Evolutionary conservation across 1,140 invertebrate species (phyloP).

Genomic region (Musca domestica): DNA sequence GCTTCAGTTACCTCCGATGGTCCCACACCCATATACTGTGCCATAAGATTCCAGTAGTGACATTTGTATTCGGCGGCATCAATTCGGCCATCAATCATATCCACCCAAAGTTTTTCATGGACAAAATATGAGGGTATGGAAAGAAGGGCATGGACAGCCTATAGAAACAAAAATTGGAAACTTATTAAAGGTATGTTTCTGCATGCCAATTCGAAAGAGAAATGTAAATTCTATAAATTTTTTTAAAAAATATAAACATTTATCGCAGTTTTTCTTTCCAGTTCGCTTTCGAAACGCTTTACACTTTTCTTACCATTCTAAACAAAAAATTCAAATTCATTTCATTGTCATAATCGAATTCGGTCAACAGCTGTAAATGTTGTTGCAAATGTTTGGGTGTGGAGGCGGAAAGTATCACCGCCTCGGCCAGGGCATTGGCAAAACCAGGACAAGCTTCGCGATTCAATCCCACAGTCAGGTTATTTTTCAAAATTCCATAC

Average conservation of each 20-base stretch:
- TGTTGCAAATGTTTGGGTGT: conserved; percentile 34
- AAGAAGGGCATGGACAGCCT: conserved; percentile 30
- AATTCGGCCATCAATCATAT: conserved; percentile 44
- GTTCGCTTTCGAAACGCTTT: no score
- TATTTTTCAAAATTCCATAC: conserved; percentile 67
- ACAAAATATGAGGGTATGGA: conserved; percentile 30
- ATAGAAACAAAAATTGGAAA: no score
- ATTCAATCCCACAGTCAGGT: conserved; percentile 63
- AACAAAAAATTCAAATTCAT: conserved; percentile 56
- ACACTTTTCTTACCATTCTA: conserved; percentile 46
- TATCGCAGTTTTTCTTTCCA: no score
- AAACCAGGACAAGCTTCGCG: conserved; percentile 61
- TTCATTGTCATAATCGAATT: conserved; percentile 50
- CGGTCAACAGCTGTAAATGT: conserved; percentile 54
- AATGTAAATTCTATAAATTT: background rate
- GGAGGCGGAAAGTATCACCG: conserved; percentile 29
- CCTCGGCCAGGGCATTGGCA: conserved; percentile 29
- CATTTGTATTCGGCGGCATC: conserved; percentile 68
- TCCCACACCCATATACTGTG: conserved; percentile 72
- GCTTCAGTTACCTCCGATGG: conserved; percentile 68
- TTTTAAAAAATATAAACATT: no score
- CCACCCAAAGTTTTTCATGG: conserved; percentile 30
- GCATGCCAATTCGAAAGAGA: background rate
- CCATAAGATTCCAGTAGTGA: conserved; percentile 67
- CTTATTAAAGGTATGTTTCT: no score